Percentiles rank a stretch among this genome's conserved stretches.
These are phyloP conservation scores for Galago senegalensis DNA, from an alignment of 2,797 vertebrate species.

Conservation along the genomic window DNA sequence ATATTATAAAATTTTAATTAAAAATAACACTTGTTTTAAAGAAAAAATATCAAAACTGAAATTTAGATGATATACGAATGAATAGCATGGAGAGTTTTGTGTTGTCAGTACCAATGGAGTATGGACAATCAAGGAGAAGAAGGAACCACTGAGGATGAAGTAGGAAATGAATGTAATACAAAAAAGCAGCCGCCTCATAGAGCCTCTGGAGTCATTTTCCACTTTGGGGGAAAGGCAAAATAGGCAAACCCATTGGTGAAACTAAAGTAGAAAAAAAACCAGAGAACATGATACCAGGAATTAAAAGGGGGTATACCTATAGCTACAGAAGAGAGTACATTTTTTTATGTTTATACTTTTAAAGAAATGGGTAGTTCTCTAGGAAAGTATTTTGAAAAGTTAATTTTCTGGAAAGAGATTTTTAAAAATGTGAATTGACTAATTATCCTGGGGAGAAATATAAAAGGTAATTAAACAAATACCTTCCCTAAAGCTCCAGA, in stretches of 20 bases:
- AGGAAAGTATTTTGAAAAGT: not conserved
- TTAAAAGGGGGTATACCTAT: not conserved
- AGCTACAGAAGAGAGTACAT: not conserved
- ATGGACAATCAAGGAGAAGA: not conserved
- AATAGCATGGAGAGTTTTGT: not conserved
- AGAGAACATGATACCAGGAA: not conserved
- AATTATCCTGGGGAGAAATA: not conserved
- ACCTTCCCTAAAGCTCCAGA: not conserved
- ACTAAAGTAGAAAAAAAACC: not conserved
- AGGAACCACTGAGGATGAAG: not conserved
- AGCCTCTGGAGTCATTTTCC: not conserved
- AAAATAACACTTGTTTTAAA: not conserved
- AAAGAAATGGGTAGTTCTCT: not conserved
- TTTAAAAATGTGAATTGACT: not conserved
- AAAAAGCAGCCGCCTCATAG: not conserved
- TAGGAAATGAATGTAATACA: not conserved
- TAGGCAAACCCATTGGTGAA: not conserved
- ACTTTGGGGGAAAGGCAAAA: not conserved
- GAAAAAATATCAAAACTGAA: not conserved
- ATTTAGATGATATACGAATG: slow-evolving; percentile 5
- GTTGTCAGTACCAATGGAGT: not conserved
- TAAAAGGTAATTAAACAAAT: not conserved
- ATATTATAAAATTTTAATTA: not conserved
- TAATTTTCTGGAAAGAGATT: not conserved
- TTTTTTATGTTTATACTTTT: not conserved